phyloP scores from a whole-genome alignment of 1,140 invertebrate genomes.

The Spodoptera frugiperda region DNA sequence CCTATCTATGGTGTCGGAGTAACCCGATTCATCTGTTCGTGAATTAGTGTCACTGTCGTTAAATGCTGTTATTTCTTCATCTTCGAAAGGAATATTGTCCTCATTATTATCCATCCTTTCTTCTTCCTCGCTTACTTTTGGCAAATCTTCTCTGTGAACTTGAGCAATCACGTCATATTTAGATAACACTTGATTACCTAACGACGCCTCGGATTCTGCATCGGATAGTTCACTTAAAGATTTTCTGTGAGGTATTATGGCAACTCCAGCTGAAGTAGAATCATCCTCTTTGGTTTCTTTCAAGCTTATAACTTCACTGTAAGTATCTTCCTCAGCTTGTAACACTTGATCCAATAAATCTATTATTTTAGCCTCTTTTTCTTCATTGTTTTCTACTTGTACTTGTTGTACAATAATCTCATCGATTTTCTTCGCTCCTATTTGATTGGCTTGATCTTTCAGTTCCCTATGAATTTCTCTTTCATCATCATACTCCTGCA shows the following conservation, averaged over 20 bases:
- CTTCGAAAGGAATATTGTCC: conserved; percentile 55
- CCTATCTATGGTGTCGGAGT: conserved; percentile 80
- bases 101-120: conserved; percentile 60
- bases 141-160: conserved; percentile 81
- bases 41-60: conserved; percentile 79
- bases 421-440: conserved; percentile 54
- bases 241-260: conserved; percentile 65
- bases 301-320: conserved; percentile 71
- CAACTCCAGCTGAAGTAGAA: conserved; percentile 50
- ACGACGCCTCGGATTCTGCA: conserved; percentile 79
- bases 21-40: conserved; percentile 79
- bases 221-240: conserved; percentile 78
- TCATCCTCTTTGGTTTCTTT: conserved; percentile 65
- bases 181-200: conserved; percentile 80
- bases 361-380: conserved; percentile 83
- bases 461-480: conserved; percentile 46
- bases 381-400: conserved; percentile 73
- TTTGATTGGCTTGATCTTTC: conserved; percentile 43
- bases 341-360: conserved; percentile 80
- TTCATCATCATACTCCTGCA: conserved; percentile 56
- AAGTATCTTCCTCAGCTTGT: conserved; percentile 80
- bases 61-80: conserved; percentile 70
- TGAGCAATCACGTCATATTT: conserved; percentile 83
- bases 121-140: conserved; percentile 75
- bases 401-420: conserved; percentile 72